A percentile compares a stretch with the other conserved stretches of the same genome.
phyloP scores from a whole-genome alignment of 1,140 invertebrate species.

The Lucilia cuprina region DNA sequence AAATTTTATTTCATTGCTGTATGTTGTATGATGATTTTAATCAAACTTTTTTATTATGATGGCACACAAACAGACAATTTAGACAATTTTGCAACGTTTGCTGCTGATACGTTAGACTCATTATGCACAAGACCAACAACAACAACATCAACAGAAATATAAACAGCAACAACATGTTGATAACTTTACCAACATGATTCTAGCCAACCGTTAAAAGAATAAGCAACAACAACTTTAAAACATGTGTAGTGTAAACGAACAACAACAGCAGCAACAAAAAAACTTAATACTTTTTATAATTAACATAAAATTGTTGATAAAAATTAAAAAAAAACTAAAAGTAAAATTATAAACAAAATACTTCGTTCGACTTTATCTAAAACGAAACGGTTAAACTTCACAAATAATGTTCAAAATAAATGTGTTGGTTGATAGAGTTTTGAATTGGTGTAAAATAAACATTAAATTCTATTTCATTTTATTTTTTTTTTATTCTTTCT shows the following conservation, averaged over 20 bases:
- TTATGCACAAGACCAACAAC: too few relatives aligned
- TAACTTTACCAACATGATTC: too few relatives aligned
- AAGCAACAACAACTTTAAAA: background rate
- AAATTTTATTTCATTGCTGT: too few relatives aligned
- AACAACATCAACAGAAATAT: too few relatives aligned
- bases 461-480: background rate
- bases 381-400: background rate
- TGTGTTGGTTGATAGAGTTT: background rate
- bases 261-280: background rate
- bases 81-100: too few relatives aligned
- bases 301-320: background rate
- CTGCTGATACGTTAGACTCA: too few relatives aligned
- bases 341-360: background rate
- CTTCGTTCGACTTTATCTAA: background rate
- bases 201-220: too few relatives aligned
- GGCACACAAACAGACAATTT: too few relatives aligned
- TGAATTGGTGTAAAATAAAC: background rate
- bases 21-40: too few relatives aligned
- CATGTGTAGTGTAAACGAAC: background rate
- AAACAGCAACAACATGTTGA: too few relatives aligned
- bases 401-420: background rate
- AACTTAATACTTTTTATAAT: background rate
- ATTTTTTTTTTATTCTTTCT: background rate
- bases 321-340: background rate
- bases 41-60: too few relatives aligned